These are phyloP conservation scores for Crotalus viridis DNA, from an alignment of 2,113 vertebrate species.

Conservation along the genomic window DNA sequence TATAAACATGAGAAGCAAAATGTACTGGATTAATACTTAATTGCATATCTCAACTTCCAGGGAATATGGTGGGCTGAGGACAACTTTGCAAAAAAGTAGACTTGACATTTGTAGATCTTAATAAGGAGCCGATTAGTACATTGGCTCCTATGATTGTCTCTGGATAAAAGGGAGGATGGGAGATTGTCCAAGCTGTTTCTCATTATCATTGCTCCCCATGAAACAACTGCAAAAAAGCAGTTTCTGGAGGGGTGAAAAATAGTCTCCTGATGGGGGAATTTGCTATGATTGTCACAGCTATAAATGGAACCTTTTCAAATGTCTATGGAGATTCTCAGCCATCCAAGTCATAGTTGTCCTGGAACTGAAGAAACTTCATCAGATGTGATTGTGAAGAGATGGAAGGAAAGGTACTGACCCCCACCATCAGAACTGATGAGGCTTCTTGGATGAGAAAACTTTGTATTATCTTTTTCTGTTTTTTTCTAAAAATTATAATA, in stretches of 20 bases:
- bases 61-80: background rate
- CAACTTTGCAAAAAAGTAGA: background rate
- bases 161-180: background rate
- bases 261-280: background rate
- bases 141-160: background rate
- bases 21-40: background rate
- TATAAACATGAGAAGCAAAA: background rate
- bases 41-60: background rate
- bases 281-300: background rate
- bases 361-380: background rate
- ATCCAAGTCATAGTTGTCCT: background rate
- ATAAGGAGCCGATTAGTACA: background rate
- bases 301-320: background rate
- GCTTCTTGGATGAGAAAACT: background rate
- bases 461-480: background rate
- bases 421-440: background rate
- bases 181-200: background rate
- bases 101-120: background rate
- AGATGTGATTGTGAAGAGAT: background rate
- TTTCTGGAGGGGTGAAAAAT: background rate
- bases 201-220: background rate
- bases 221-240: background rate
- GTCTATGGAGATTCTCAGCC: background rate
- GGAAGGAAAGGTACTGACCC: background rate
- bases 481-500: background rate